phyloP scores from a whole-genome alignment of 2,113 vertebrate genomes.

The Grallaria varia region DNA sequence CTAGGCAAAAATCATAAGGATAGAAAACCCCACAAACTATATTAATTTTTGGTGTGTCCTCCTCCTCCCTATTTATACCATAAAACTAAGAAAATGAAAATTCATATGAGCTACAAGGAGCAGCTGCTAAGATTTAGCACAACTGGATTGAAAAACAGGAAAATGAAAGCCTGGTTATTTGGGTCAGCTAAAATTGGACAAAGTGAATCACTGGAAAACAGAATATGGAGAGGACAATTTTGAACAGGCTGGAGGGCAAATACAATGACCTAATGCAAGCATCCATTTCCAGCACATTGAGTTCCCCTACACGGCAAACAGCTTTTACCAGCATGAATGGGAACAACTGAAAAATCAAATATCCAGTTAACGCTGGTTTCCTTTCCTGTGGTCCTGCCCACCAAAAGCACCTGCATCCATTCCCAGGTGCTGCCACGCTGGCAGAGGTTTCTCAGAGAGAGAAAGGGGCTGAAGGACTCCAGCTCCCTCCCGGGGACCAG shows the following conservation, averaged over 20 bases:
- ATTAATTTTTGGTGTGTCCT: too few species aligned
- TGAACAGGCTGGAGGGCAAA: background rate
- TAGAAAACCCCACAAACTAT: background rate
- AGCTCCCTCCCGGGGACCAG: background rate
- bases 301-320: background rate
- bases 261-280: background rate
- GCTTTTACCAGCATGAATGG: background rate
- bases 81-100: background rate
- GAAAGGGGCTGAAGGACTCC: background rate
- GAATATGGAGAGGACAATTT: background rate
- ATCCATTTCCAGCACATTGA: background rate
- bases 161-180: background rate
- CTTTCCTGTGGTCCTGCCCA: background rate
- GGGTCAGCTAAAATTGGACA: conserved; percentile 28
- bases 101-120: background rate
- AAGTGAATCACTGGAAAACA: background rate
- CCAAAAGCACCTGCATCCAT: background rate
- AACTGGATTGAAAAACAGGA: background rate
- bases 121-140: background rate
- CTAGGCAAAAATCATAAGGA: background rate
- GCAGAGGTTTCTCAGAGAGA: background rate
- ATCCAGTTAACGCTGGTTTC: background rate
- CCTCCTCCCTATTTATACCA: background rate
- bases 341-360: background rate
- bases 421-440: background rate